Evolutionary conservation across 2,797 vertebrate species (phyloP), one percentile per base, ranked within the genome.

Genomic region (Acipenser ruthenus): DNA sequence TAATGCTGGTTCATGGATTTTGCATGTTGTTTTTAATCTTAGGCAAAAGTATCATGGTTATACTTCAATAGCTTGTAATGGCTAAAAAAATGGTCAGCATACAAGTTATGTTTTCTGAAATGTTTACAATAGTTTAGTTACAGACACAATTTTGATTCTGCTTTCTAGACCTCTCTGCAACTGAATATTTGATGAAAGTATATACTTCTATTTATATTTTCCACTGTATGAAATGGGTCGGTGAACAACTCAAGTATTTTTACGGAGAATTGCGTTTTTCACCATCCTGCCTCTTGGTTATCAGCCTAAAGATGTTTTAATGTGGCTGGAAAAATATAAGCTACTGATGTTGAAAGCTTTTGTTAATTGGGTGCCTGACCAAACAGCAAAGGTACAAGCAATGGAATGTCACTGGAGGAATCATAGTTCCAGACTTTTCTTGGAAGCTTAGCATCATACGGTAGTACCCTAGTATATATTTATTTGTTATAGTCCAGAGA

Each of bases 401-500:
- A 37, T 37, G 80, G 77, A 73, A 78, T 83, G 80, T 80, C 78
- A 77, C 65, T 77, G 62, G 74, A 79, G 75, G 74, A 74, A 49
- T 61, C 75, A 80, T 59, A 75, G 77, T 81, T 85, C 82, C 84
- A 87, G 65, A 60, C 7, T 73, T 37, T 87, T 87, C 81, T 78
- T 76, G 82, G 87, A 88, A 84, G 72, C 74, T 0, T 60, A 69
- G 74, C 67, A 65, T 68, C 69, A 60, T 75, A 76, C 64, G 63
- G 76, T 83, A 79, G 78, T 79, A 78, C 79, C 78, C 76, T 83
- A 62, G 73, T 70, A 67, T 65, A 8, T 71, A 75, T 74, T 88
- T 87, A 87, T 89, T 87, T 88, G 80, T 85, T 71, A 77, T 81
- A 82, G 73, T 68, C 81, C 76, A 76, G 85, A 85, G 87, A 87